Base-by-base conservation (phyloP, 2,888 invertebrate species). In the Diploptera punctata region DNA sequence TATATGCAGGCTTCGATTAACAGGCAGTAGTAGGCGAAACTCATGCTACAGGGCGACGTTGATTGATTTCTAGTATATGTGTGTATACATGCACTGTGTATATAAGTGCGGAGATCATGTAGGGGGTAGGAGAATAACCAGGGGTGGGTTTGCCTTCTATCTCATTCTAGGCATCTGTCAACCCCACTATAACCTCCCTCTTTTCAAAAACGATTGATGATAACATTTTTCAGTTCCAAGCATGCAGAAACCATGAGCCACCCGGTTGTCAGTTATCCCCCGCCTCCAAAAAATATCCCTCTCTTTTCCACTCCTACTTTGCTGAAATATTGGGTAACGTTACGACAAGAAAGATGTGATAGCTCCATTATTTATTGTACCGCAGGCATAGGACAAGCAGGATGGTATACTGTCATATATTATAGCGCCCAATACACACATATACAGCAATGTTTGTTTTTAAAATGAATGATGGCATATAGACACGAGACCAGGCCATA, bases 51-150 rank as follows among this genome's bases (percentile, higher is more conserved):
- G 61, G 67, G 43, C 24, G 75, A 74, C 76, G 76, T 74, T 76
- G 76, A 76, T 76, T 75, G 76, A 76, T 76, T 73, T 74, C 80
- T 62, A 38, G 24, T 38, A 16, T 43, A 24, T 62, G 43, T 62
- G 31, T 60, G 9, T 18, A 10, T 60, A 31, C n/a, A 60, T 18
- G 18, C 21, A 24, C n/a, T 54, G 26, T 24, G 62, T 24, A n/a
- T 38, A 21, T 38, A 13, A 19, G 43, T 31, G 33, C 19, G 62
- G 38, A 62, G 62, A 43, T 24, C 43, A 62, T 62, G 38, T 31
- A 31, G 1, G n/a, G 18, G 16, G 4, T 33, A 33, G 33, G n/a
- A n/a, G n/a, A n/a, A n/a, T n/a, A n/a, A n/a, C n/a, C n/a, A n/a
- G n/a, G 33, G 33, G 5, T 33, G 33, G 10, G 33, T 33, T 33